Base-by-base conservation (phyloP, 2,797 vertebrate species). In the Columba guinea region DNA sequence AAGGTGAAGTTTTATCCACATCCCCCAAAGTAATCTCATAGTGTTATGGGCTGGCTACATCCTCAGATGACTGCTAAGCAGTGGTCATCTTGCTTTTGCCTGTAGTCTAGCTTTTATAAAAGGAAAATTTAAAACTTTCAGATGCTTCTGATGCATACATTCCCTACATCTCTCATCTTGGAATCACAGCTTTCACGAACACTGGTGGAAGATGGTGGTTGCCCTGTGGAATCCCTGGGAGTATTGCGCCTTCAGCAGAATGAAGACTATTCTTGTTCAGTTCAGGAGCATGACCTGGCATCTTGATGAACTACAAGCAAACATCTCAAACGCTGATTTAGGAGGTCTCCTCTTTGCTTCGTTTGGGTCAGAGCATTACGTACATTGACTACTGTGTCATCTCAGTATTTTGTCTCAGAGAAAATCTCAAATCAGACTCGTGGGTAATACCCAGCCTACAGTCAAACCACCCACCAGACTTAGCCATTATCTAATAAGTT, bases 21-120 rank as follows among this genome's bases (percentile, higher is more conserved):
- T 34, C 5, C 5, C 5, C 7, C 13, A 2, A 2, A 0, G 2
- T 49, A 16, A 41, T 39, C 19, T 80, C 49, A 52, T n/a, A 41
- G 49, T 63, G 5, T 74, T 48, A 53, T 6, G 18, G 13, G 12
- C 3, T 74, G 27, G 13, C 8, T 15, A 44, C 8, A 10, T 77
- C 76, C 48, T 78, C 32, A 27, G 28, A 39, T 41, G 64, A 7
- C 26, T 55, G 15, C n/a, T 79, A 56, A 16, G 24, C 59, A 90
- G 22, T 8, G 4, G 18, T 70, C 44, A 30, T 11, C 27, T 63
- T 30, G 30, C 41, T 68, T 59, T 76, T 70, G 34, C 62, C n/a
- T 74, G 22, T 39, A 34, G 2, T 63, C 19, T 28, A 28, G 13
- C 1, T 73, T 62, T 63, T 28, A 32, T n/a, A 34, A 18, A 55